Conservation (phyloP, 2,888 invertebrate species). For the Caradrina kadenii region DNA sequence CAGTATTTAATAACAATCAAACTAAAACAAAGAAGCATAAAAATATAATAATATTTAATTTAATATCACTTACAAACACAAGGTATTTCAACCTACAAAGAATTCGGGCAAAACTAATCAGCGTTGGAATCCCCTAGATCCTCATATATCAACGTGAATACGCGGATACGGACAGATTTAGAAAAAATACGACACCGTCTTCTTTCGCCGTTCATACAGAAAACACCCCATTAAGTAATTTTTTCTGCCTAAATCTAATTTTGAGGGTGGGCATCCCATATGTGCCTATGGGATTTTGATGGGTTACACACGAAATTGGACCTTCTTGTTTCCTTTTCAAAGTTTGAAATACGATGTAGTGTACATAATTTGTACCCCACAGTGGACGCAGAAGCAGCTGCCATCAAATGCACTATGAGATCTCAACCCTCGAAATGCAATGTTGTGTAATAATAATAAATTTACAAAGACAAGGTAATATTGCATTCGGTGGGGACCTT, state of each 20-base stretch:
- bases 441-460: slow-evolving; percentile 88
- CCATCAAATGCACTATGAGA: slow-evolving; percentile 82
- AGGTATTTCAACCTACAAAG: slow-evolving; percentile 43
- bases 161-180: slow-evolving; percentile 71
- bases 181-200: slow-evolving; percentile 75
- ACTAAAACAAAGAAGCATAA: no score
- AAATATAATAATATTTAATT: slow-evolving; percentile 32
- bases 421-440: slow-evolving; percentile 84
- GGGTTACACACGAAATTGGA: slow-evolving; percentile 55
- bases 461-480: slow-evolving; percentile 86
- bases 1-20: no score
- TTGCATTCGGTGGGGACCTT: slow-evolving; percentile 73
- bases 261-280: slow-evolving; percentile 87
- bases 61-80: slow-evolving; percentile 27
- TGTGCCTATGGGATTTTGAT: slow-evolving; percentile 82
- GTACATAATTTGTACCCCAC: slow-evolving; percentile 66
- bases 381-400: slow-evolving; percentile 81
- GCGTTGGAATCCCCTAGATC: slow-evolving; percentile 56
- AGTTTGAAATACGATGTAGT: slow-evolving; percentile 60
- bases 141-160: slow-evolving; percentile 69
- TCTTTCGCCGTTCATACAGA: slow-evolving; percentile 83
- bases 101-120: slow-evolving; percentile 59
- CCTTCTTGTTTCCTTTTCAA: slow-evolving; percentile 18
- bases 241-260: slow-evolving; percentile 87
- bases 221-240: slow-evolving; percentile 89